These are phyloP conservation scores for Lanius collurio DNA, from an alignment of 2,113 vertebrate species.

Conservation along the genomic window DNA sequence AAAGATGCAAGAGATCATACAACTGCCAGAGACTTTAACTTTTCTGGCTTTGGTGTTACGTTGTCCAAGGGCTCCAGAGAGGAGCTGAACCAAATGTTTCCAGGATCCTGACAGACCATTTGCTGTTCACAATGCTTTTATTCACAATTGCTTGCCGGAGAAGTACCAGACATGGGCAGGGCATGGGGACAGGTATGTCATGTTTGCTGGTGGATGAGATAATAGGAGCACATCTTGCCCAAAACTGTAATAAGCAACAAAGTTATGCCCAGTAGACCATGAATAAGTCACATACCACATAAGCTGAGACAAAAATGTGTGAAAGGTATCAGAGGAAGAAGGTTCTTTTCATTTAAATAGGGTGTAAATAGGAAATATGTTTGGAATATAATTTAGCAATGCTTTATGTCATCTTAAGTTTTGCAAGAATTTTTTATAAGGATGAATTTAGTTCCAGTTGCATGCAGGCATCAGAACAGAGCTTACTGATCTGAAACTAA, in stretches of 20 bases:
- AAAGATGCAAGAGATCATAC: neutral
- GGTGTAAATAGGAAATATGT: neutral
- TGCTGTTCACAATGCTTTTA: neutral
- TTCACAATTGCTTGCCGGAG: neutral
- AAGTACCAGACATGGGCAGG: neutral
- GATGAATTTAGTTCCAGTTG: neutral
- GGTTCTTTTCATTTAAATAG: neutral
- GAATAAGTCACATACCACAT: neutral
- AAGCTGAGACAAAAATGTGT: neutral
- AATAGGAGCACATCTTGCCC: neutral
- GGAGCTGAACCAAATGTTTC: neutral
- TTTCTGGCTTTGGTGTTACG: neutral
- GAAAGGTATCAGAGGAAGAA: neutral
- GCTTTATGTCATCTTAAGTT: neutral
- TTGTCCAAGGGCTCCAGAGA: too few relatives aligned
- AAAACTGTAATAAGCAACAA: neutral
- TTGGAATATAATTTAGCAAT: neutral
- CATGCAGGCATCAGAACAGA: neutral
- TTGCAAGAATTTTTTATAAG: neutral
- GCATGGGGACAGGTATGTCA: neutral
- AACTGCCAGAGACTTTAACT: neutral
- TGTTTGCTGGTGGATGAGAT: neutral
- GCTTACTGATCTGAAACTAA: neutral
- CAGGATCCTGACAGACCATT: neutral
- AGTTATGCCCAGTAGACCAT: neutral